Conservation (phyloP, 2,888 invertebrate species). For the Leptura quadrifasciata region DNA sequence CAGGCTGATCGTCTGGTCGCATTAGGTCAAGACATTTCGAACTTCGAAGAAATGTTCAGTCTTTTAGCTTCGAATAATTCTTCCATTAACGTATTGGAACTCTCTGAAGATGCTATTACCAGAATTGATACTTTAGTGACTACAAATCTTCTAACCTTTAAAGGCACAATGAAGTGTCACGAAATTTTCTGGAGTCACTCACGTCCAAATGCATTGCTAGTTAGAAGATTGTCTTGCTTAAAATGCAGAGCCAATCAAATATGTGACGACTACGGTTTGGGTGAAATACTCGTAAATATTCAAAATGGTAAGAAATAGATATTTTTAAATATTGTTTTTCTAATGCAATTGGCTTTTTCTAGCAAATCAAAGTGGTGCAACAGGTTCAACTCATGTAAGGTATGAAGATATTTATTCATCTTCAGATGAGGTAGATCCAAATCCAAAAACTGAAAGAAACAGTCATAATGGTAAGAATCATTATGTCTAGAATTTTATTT, state of each 20-base stretch:
- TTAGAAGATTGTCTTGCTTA: background rate
- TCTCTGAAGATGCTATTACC: background rate
- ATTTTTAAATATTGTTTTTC: background rate
- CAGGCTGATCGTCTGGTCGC: background rate
- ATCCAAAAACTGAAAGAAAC: too few relatives aligned
- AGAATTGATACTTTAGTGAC: background rate
- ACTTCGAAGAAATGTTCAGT: too few relatives aligned
- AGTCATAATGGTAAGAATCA: too few relatives aligned
- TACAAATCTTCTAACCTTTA: background rate
- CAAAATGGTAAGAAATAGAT: background rate
- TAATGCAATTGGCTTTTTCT: too few relatives aligned
- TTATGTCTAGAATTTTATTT: too few relatives aligned
- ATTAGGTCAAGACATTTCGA: background rate
- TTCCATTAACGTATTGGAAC: background rate
- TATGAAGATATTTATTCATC: conserved; percentile 6
- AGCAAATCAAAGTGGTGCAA: background rate
- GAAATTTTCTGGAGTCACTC: background rate
- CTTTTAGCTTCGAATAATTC: background rate
- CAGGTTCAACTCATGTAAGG: background rate
- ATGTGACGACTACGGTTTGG: background rate
- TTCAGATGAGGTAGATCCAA: background rate
- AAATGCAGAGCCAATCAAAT: background rate
- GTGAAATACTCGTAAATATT: background rate
- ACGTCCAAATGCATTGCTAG: background rate
- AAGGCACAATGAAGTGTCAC: background rate